A percentile compares a stretch with the other conserved stretches of the same genome.
Conservation (phyloP, 2,797 vertebrate genomes). For the Spinus olivaceus region DNA sequence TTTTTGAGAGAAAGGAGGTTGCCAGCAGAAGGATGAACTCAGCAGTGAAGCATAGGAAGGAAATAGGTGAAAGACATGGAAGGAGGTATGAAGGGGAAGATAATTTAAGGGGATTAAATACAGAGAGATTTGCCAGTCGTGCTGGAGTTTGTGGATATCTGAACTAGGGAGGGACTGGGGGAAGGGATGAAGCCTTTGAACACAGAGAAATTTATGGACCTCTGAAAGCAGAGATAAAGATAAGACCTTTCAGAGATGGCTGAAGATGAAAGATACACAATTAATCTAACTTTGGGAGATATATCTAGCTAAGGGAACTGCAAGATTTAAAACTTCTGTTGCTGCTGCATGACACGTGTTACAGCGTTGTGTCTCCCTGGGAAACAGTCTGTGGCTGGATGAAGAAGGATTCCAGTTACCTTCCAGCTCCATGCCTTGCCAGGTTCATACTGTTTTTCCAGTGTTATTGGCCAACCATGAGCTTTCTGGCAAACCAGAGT, state of each 20-base stretch:
- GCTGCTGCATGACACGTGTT: conserved; percentile 51
- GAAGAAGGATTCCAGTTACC: not conserved
- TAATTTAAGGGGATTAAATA: not conserved
- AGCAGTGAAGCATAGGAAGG: not conserved
- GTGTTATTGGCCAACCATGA: not conserved
- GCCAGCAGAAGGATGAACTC: not conserved
- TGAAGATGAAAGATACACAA: conserved; percentile 64
- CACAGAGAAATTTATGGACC: conserved; percentile 51
- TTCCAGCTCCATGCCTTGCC: not conserved
- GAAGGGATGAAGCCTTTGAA: conserved; percentile 41
- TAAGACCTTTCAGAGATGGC: conserved; percentile 47
- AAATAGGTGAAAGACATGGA: not conserved
- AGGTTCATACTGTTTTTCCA: not conserved
- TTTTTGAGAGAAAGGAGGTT: not conserved
- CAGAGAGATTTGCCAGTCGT: not conserved
- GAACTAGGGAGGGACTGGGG: conserved; percentile 12
- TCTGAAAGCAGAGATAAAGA: conserved; percentile 66
- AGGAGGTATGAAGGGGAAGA: not conserved
- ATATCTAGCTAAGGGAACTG: conserved; percentile 43
- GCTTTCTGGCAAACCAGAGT: not conserved
- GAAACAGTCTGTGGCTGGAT: conserved; percentile 19
- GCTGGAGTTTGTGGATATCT: conserved; percentile 11
- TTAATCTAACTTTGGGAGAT: conserved; percentile 60
- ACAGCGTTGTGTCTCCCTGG: not conserved
- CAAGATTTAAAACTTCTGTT: conserved; percentile 55